These are phyloP conservation scores for Encarsia formosa DNA, from an alignment of 2,888 invertebrate genomes.

Conservation along the genomic window DNA sequence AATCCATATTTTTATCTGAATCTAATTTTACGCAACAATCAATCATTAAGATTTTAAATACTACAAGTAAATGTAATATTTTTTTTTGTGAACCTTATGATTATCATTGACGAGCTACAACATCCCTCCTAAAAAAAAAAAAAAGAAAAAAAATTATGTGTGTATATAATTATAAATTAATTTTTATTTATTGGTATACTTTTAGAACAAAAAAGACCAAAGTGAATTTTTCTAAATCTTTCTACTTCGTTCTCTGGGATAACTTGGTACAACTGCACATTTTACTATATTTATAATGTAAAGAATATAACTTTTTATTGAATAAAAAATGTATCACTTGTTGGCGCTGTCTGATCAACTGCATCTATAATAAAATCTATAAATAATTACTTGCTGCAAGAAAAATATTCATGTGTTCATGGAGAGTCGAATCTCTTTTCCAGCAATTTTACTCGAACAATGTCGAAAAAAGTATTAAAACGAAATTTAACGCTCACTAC, in stretches of 20 bases:
- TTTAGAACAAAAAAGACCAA: conserved; percentile 5
- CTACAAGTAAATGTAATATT: too few species aligned
- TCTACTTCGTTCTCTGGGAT: not conserved
- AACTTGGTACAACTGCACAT: not conserved
- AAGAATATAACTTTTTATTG: not conserved
- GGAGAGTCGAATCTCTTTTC: conserved; percentile 9
- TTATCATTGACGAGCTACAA: too few species aligned
- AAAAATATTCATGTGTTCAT: not conserved
- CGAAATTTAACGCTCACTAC: not conserved
- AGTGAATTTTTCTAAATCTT: conserved; percentile 8
- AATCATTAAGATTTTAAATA: too few species aligned
- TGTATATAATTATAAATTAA: not conserved
- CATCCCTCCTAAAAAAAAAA: too few species aligned
- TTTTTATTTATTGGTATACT: not conserved
- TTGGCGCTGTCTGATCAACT: conserved; percentile 1
- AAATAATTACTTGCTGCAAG: not conserved
- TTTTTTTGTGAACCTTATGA: too few species aligned
- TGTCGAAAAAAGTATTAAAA: conserved; percentile 3
- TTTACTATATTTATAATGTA: conserved; percentile 6
- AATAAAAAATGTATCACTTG: conserved; percentile 8
- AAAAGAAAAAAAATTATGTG: not conserved
- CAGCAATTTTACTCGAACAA: conserved; percentile 7
- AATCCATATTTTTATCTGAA: too few species aligned
- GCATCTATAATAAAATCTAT: not conserved
- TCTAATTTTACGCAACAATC: too few species aligned